Evolutionary conservation across 2,113 vertebrate species (phyloP).

Genomic region (Opisthocomus hoazin): DNA sequence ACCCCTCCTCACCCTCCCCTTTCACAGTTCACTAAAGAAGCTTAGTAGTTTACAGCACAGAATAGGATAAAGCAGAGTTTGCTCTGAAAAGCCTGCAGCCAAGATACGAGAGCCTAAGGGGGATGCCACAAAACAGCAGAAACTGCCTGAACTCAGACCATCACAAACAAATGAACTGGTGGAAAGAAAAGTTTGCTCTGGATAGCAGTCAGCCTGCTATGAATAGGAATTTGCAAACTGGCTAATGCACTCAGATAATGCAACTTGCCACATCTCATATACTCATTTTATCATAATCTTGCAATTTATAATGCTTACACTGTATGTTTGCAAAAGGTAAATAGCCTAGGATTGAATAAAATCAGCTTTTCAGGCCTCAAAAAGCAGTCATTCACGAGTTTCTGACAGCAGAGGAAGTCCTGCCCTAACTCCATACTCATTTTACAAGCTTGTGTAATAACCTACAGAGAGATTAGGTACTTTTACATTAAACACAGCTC

Average conservation of each 20-base stretch:
- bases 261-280: background rate
- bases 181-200: background rate
- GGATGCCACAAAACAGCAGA: background rate
- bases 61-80: conserved; percentile 10
- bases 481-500: background rate
- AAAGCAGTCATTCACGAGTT: background rate
- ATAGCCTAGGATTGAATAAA: background rate
- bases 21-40: conserved; percentile 34
- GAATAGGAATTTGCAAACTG: background rate
- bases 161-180: background rate
- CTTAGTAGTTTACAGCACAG: conserved; percentile 15
- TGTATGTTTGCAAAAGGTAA: background rate
- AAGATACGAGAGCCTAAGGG: background rate
- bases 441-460: background rate
- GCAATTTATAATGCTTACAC: background rate
- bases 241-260: background rate
- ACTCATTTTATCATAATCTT: background rate
- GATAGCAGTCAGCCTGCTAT: background rate
- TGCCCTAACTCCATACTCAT: background rate
- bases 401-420: background rate
- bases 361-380: background rate
- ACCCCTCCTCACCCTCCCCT: background rate
- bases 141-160: background rate
- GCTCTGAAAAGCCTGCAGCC: background rate
- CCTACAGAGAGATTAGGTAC: background rate